phyloP scores from a whole-genome alignment of 2,888 invertebrate species.

The Drosophila nigricruria region DNA sequence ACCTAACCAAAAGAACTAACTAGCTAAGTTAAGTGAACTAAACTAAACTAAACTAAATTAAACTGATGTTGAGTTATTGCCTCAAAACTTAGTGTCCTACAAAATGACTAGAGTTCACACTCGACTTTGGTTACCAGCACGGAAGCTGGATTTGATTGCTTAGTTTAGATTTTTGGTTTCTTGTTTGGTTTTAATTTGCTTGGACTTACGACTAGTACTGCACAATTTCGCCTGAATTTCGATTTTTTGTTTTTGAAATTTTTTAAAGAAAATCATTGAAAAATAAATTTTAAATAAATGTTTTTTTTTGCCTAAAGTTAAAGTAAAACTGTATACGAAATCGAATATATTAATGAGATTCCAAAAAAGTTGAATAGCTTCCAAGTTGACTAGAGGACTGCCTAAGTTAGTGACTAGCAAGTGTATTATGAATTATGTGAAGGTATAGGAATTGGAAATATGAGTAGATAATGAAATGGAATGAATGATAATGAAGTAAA shows the following conservation, averaged over 20 bases:
- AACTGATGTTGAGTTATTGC: conserved; percentile 44
- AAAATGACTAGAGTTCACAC: conserved; percentile 84
- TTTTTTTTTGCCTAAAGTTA: conserved; percentile 40
- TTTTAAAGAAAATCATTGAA: conserved; percentile 27
- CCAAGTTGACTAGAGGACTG: conserved; percentile 47
- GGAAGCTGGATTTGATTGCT: conserved; percentile 51
- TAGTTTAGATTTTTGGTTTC: conserved; percentile 42
- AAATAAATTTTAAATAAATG: conserved; percentile 33
- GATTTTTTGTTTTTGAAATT: conserved; percentile 46
- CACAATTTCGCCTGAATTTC: conserved; percentile 83
- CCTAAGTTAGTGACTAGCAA: conserved; percentile 63
- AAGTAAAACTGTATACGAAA: conserved; percentile 58
- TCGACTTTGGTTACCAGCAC: conserved; percentile 71
- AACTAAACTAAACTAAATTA: conserved; percentile 47
- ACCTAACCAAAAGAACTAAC: conserved; percentile 36
- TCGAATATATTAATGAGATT: conserved; percentile 20
- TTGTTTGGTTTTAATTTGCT: conserved; percentile 25
- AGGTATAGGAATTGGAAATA: not conserved
- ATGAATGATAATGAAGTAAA: not conserved
- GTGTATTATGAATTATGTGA: not conserved
- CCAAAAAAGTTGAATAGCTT: conserved; percentile 31
- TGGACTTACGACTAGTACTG: conserved; percentile 80
- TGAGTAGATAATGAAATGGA: not conserved
- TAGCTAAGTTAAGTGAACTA: conserved; percentile 39
- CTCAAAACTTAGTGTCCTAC: conserved; percentile 61